A percentile compares a stretch with the other conserved stretches of the same genome.
These are phyloP conservation scores for Benthochromis sp. DNA, from an alignment of 2,113 vertebrate species.

Conservation along the genomic window DNA sequence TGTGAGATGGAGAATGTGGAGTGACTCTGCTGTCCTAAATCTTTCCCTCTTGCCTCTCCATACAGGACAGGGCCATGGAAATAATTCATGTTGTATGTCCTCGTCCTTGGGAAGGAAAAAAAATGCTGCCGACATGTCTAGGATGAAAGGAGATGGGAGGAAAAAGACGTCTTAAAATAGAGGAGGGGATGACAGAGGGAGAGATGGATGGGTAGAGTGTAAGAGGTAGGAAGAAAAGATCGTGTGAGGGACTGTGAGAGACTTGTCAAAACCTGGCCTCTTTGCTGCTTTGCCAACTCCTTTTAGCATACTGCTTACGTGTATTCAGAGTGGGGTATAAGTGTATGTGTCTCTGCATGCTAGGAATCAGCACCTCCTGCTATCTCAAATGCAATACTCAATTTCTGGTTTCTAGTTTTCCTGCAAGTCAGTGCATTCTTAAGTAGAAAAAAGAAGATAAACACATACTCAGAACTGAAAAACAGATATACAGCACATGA, in stretches of 20 bases:
- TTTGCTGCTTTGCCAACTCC: not conserved
- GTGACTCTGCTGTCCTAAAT: constrained; percentile 12
- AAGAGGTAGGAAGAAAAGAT: not conserved
- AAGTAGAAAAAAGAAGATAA: not conserved
- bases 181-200: not conserved
- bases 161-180: constrained; percentile 18
- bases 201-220: not conserved
- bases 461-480: not conserved
- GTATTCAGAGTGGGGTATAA: not conserved
- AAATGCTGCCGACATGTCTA: constrained; percentile 40
- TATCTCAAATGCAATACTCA: not conserved
- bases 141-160: not conserved
- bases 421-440: not conserved
- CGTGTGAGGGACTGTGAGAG: not conserved
- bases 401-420: not conserved
- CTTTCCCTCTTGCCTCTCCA: not conserved
- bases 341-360: not conserved
- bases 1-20: not conserved
- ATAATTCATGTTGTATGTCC: constrained; percentile 41
- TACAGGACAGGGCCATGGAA: constrained; percentile 17
- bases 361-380: not conserved
- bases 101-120: not conserved
- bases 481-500: not conserved
- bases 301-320: not conserved
- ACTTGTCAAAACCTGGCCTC: constrained; percentile 38